Percentiles rank a stretch among this genome's conserved stretches.
Evolutionary conservation across 2,888 invertebrate species (phyloP).

Genomic region (Phortica magna): DNA sequence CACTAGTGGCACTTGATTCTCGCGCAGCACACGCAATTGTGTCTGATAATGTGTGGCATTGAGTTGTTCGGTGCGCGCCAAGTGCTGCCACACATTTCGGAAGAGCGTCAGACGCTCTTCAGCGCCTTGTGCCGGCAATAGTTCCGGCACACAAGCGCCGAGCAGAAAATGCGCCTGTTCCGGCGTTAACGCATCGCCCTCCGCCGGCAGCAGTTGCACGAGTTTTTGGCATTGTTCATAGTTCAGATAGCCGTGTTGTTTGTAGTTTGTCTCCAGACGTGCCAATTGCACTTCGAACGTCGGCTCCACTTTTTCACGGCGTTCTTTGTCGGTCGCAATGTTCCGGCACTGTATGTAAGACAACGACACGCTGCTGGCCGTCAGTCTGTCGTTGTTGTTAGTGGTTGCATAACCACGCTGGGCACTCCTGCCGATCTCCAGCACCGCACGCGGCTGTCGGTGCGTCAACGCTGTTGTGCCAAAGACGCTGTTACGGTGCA

Average conservation of each 20-base stretch:
- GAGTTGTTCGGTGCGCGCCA: conserved; percentile 74
- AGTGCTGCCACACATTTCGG: conserved; percentile 80
- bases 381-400: background rate
- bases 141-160: conserved; percentile 78
- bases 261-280: conserved; percentile 61
- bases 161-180: conserved; percentile 78
- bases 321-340: too few species aligned
- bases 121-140: conserved; percentile 79
- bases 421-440: too few species aligned
- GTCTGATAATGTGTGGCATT: conserved; percentile 78
- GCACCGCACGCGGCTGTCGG: too few species aligned
- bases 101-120: conserved; percentile 79
- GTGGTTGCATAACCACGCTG: conserved; percentile 12
- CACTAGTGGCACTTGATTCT: conserved; percentile 80
- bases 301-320: background rate
- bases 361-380: too few species aligned
- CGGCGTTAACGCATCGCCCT: conserved; percentile 37
- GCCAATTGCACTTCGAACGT: conserved; percentile 53
- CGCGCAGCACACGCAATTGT: conserved; percentile 81
- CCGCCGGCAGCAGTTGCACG: conserved; percentile 53
- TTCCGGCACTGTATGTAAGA: too few species aligned
- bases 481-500: too few species aligned
- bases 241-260: conserved; percentile 57
- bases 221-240: conserved; percentile 59
- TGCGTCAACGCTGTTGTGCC: too few species aligned